These are phyloP conservation scores for Coregonus clupeaformis DNA, from an alignment of 2,113 vertebrate species.

Conservation along the genomic window DNA sequence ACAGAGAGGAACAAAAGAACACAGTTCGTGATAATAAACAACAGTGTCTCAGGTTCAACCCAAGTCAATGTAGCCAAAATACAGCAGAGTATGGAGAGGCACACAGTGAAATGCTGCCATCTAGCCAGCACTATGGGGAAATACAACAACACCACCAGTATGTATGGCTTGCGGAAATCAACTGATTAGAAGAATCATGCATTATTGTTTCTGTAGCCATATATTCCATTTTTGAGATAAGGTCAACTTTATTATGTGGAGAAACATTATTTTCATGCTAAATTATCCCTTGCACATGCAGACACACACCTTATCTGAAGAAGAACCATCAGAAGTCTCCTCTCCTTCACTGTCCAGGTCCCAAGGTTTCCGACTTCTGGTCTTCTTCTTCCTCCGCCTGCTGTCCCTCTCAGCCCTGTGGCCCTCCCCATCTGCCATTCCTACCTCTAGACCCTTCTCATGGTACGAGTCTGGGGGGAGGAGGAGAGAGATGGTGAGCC, in stretches of 20 bases:
- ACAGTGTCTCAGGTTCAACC: background rate
- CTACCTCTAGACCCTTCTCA: conserved; percentile 52
- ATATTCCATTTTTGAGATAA: background rate
- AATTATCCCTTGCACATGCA: background rate
- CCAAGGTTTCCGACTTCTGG: conserved; percentile 81
- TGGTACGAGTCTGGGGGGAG: conserved; percentile 53
- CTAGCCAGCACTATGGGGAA: conserved; percentile 34
- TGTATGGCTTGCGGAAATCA: background rate
- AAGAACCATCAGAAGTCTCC: conserved; percentile 86
- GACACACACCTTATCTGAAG: conserved; percentile 81
- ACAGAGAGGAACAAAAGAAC: background rate
- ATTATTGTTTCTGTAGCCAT: background rate
- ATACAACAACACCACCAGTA: background rate
- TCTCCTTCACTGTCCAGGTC: conserved; percentile 90
- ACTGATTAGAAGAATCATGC: background rate
- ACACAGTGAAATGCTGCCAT: conserved; percentile 54
- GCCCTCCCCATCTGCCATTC: conserved; percentile 51
- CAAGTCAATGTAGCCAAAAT: background rate
- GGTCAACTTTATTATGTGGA: background rate
- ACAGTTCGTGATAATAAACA: too few species aligned
- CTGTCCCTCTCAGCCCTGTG: conserved; percentile 64
- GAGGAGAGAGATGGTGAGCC: background rate
- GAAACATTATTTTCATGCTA: background rate
- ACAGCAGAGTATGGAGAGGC: background rate
- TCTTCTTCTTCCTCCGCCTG: conserved; percentile 78